Conservation (phyloP, 1,140 invertebrate species). For the Augochlora pura region DNA sequence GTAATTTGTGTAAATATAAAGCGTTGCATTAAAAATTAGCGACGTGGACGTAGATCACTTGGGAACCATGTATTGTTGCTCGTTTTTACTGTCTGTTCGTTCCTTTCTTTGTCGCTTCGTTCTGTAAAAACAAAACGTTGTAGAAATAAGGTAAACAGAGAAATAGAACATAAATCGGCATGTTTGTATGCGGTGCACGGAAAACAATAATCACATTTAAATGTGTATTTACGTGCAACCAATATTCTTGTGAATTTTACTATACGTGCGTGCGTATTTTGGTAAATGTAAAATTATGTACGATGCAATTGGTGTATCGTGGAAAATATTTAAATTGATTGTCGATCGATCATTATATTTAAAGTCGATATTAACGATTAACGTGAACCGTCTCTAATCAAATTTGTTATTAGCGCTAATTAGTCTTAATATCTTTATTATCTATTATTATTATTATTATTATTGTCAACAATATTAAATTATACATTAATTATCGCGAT, state of each 20-base stretch:
- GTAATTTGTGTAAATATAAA: no score
- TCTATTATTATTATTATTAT: slow-evolving; percentile 35
- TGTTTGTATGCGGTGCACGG: background rate
- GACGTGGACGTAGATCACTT: no score
- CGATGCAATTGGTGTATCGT: slow-evolving; percentile 28
- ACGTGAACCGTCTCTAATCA: slow-evolving; percentile 51
- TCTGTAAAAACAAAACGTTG: slow-evolving; percentile 5
- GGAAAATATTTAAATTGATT: slow-evolving; percentile 29
- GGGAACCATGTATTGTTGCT: background rate
- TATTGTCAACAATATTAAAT: slow-evolving; percentile 57
- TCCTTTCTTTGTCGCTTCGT: background rate
- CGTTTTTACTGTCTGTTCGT: background rate
- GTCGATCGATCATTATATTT: slow-evolving; percentile 6
- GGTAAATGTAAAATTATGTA: slow-evolving; percentile 10
- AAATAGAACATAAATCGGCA: background rate
- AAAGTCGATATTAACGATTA: slow-evolving; percentile 22
- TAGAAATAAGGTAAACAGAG: background rate
- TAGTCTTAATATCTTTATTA: slow-evolving; percentile 29
- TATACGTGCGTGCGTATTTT: slow-evolving; percentile 28
- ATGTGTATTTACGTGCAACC: slow-evolving; percentile 6
- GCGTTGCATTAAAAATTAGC: no score
- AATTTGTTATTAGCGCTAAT: slow-evolving; percentile 59
- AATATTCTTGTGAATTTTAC: slow-evolving; percentile 11
- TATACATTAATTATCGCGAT: slow-evolving; percentile 61
- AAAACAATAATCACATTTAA: background rate